A percentile compares a stretch with the other conserved stretches of the same genome.
Conservation (phyloP, 2,888 invertebrate species). For the Drosophila tanythrix region DNA sequence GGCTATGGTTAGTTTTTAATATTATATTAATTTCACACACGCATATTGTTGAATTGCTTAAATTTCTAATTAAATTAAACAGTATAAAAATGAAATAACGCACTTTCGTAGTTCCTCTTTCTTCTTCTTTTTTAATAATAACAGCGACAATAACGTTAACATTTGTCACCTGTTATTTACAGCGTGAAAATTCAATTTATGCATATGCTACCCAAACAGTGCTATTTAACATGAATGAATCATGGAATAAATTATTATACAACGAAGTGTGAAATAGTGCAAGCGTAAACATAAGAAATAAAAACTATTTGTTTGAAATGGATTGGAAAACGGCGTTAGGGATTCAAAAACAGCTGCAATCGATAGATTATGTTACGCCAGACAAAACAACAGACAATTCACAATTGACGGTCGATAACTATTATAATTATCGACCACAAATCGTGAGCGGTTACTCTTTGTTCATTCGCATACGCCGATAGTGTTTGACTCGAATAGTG, state of each 20-base stretch:
- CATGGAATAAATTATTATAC: not conserved
- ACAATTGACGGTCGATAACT: slow-evolving; percentile 1
- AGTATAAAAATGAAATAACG: slow-evolving; percentile 77
- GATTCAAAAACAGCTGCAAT: not conserved
- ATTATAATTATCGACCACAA: slow-evolving; percentile 1
- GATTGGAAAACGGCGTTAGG: not conserved
- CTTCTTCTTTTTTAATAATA: slow-evolving; percentile 59
- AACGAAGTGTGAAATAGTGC: not conserved
- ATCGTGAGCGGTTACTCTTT: slow-evolving; percentile 23
- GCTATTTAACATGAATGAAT: not conserved
- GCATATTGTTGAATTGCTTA: slow-evolving; percentile 67
- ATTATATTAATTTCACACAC: slow-evolving; percentile 61
- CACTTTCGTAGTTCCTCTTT: slow-evolving; percentile 67
- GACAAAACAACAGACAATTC: not conserved
- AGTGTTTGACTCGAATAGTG: slow-evolving; percentile 18
- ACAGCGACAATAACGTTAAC: slow-evolving; percentile 38
- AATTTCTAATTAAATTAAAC: slow-evolving; percentile 69
- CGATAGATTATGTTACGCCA: not conserved
- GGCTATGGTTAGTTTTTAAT: slow-evolving; percentile 45
- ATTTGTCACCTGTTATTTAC: slow-evolving; percentile 34
- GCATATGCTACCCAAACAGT: not conserved
- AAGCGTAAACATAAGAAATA: not conserved
- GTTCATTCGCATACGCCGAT: slow-evolving; percentile 2
- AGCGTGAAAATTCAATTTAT: slow-evolving; percentile 12
- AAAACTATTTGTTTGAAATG: not conserved